These are phyloP conservation scores for Serripes groenlandicus DNA, from an alignment of 2,888 invertebrate genomes.

Conservation along the genomic window DNA sequence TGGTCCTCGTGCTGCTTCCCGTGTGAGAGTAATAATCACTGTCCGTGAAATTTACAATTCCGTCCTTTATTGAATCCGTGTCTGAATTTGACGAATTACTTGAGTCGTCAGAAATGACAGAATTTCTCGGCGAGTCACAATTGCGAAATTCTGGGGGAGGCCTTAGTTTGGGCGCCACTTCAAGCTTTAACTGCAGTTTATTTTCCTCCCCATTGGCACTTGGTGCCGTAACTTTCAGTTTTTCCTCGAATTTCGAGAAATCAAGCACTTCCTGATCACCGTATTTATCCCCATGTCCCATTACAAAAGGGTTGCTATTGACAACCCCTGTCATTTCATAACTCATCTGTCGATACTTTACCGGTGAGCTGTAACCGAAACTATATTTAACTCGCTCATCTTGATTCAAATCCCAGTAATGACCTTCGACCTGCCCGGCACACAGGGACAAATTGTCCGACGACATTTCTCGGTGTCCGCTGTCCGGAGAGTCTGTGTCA, in stretches of 20 bases:
- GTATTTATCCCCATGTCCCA: constrained; percentile 52
- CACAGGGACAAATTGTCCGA: constrained; percentile 79
- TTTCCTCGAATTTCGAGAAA: constrained; percentile 64
- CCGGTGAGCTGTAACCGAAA: constrained; percentile 64
- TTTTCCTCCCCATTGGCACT: constrained; percentile 66
- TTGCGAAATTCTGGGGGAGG: constrained; percentile 80
- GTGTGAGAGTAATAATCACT: constrained; percentile 80
- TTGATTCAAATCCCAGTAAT: constrained; percentile 72
- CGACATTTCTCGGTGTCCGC: constrained; percentile 86
- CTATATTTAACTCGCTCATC: constrained; percentile 67
- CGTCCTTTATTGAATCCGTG: constrained; percentile 64
- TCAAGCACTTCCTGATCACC: constrained; percentile 63
- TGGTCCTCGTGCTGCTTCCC: constrained; percentile 69
- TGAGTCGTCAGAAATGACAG: constrained; percentile 71
- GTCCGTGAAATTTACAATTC: constrained; percentile 69
- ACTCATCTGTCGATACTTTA: constrained; percentile 62
- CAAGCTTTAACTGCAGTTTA: constrained; percentile 69
- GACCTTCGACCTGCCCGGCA: constrained; percentile 68
- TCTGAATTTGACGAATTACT: constrained; percentile 68
- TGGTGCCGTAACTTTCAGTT: constrained; percentile 70
- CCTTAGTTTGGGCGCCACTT: constrained; percentile 75
- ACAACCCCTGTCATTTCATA: constrained; percentile 71
- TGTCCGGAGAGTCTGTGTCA: constrained; percentile 85
- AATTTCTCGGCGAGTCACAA: constrained; percentile 67
- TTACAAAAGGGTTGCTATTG: constrained; percentile 74